Base-by-base conservation (phyloP, 1,140 invertebrate genomes). In the Saccostrea glomerata region DNA sequence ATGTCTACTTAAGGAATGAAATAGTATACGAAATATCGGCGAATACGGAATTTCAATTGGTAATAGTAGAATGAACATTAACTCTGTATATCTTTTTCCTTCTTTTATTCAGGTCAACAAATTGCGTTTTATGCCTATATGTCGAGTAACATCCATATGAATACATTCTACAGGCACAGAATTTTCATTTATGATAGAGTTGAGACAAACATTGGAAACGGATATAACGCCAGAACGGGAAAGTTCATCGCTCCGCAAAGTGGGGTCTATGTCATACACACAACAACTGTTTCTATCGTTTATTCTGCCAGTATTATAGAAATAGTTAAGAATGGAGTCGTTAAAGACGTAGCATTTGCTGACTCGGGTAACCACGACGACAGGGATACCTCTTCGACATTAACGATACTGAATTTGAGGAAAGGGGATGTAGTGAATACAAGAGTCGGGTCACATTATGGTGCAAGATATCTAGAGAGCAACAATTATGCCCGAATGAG, bases 161-260 rank as follows among this genome's bases (percentile, higher is more conserved):
- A 15, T 0, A 13, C 40, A n/a, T 20, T 86, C 4, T 15, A 20
- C 9, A 73, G 17, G 7, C 47, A 85, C n/a, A 86, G 85, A 47
- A 84, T 83, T 23, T 40, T 86, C 20, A 60, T 90, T 13, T 90
- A 87, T 40, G 77, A 90, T 23, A 13, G 56, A 7, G 87, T 90
- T 3, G 86, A 86, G 12, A 82, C 84, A 3, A 90, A 90, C 30
- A 25, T 73, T n/a, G 86, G 89, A 13, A 86, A 87, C 55, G 84
- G 25, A 47, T 90, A 90, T 54, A 83, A 86, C 54, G 17, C 30
- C 23, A 60, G 23, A 9, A 55, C 82, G 86, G 87, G 87, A 4
- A 5, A 63, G n/a, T 90, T 90, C 20, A 83, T 56, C 15, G 83
- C 86, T n/a, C 89, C 89, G n/a, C 40, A 63, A 5, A 58, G 6